Evolutionary conservation across 2,797 vertebrate genomes (phyloP), one percentile per base, ranked within the genome.

Genomic region (Anabas testudineus): DNA sequence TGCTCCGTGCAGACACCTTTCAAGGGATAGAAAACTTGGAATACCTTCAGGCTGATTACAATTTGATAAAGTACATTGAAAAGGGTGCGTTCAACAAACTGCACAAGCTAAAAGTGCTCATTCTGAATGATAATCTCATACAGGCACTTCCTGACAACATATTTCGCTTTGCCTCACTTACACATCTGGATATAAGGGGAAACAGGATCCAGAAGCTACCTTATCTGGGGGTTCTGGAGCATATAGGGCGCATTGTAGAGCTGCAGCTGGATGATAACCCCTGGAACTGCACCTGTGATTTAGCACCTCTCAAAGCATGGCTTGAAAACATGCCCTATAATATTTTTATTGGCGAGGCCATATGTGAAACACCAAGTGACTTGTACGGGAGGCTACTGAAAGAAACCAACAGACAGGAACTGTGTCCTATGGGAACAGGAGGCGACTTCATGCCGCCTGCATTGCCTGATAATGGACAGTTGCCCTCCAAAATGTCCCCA

Each of bases 41-140:
- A 92, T 99, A 99, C 92, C 97, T 99, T 89, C 98, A 99, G 93
- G 97, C 98, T 74, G 98, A 99, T 95, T 99, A 99, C 94, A 99
- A 99, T 94, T 94, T 99, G 94, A 99, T 99, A 87, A 98, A 97
- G 93, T 97, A 95, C 94, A 97, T 99, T 78, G 98, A 99, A 91
- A 96, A 97, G 52, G 98, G 97, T 92, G 95, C 97, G 74, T 99
- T 99, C 93, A 99, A 99, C 93, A 99, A 98, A 94, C 95, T 99
- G 83, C 97, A 99, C 90, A 97, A 94, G 91, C 92, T 99, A 42
- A 99, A 99, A 95, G 98, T 99, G 85, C 94, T 99, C 64, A 99
- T 99, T 82, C 94, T 99, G 84, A 99, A 99, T 85, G 98, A 99
- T 93, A 99, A 99, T 86, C 95, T 99, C 64, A 94, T 99, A 89